A percentile compares a stretch with the other conserved stretches of the same genome.
Conservation (phyloP, 2,888 invertebrate genomes). For the Dichetophora obliterata region DNA sequence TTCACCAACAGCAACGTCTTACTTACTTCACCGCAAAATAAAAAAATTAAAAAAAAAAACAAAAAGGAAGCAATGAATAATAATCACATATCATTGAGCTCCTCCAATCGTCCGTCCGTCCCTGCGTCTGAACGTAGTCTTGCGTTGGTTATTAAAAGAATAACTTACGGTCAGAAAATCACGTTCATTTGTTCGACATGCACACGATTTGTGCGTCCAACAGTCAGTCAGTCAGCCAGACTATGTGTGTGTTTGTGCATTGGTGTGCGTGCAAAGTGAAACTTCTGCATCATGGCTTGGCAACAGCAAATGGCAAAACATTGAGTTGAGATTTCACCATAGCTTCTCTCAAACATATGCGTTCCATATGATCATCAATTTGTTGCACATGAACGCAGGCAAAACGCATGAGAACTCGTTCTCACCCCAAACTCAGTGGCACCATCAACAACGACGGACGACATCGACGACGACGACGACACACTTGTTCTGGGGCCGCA, state of each 20-base stretch:
- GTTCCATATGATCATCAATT: no score
- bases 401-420: no score
- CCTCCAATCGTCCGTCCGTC: background rate
- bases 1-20: constrained; percentile 6
- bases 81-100: background rate
- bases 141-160: background rate
- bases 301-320: background rate
- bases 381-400: no score
- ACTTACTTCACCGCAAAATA: background rate
- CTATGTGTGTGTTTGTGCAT: background rate
- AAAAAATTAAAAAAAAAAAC: background rate
- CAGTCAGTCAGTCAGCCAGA: background rate
- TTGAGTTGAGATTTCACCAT: no score
- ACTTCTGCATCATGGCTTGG: no score
- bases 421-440: no score
- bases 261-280: no score
- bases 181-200: constrained; percentile 19
- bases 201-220: background rate
- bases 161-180: background rate
- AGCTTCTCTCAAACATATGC: no score
- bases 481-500: no score
- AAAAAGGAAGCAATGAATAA: no score
- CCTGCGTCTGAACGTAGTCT: background rate
- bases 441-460: no score
- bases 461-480: no score